Evolutionary conservation across 2,888 invertebrate species (phyloP), one percentile per base, ranked within the genome.

Genomic region (Callyntrura sp.): DNA sequence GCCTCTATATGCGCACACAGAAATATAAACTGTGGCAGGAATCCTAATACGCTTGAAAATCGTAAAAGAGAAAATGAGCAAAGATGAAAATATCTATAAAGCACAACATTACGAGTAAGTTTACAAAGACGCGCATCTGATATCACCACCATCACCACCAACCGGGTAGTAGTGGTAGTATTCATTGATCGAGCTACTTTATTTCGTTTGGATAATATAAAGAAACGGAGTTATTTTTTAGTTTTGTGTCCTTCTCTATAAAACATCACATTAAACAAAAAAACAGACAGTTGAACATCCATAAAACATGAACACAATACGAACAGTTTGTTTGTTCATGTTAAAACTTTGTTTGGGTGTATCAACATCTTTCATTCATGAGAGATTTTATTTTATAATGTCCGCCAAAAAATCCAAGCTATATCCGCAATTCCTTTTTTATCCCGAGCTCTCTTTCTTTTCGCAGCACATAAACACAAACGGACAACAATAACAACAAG

Each of bases 261-360:
- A 45, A 81, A 68, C 68, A 68, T 45, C 70, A 70, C 78, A 79
- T 79, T 35, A 89, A 85, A 89, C 78, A 85, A 20, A 85, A 90
- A 85, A 85, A 85, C 81, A 85, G 90, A 85, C 90, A 90, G 89
- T 90, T 90, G 90, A 51, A 90, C 90, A 90, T 90, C 85, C 79
- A 90, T 90, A 90, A 90, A 90, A 85, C 84, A 89, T 89, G 55
- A 89, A 79, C 89, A 89, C 85, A 89, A 89, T 89, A 85, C 85
- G 89, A 84, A 70, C 89, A 89, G 89, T 85, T 89, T 89, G 85
- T 89, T 89, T 89, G 89, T 79, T 85, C 89, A 84, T 84, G 83
- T 84, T 60, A 88, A 88, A 89, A 68, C 68, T 79, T 60, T 65
- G 48, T 70, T 84, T 48, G 78, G 85, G 70, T 89, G 84, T 88